Evolutionary conservation across 2,113 vertebrate species (phyloP).

Genomic region (Aptenodytes patagonicus): DNA sequence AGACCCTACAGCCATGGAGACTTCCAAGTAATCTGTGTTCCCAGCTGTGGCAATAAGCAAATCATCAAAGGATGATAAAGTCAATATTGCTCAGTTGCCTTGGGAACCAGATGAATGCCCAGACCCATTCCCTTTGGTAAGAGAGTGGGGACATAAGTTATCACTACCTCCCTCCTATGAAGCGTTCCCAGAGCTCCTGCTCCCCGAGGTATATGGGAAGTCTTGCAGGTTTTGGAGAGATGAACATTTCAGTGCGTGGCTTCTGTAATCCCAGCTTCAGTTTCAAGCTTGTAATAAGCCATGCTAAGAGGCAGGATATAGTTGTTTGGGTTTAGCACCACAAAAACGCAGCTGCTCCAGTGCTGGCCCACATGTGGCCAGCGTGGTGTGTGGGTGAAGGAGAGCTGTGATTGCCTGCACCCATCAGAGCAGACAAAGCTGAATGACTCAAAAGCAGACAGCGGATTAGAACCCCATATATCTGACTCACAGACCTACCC

Average conservation of each 20-base stretch:
- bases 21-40: conserved; percentile 28
- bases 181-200: not conserved
- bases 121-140: not conserved
- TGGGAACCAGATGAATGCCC: conserved; percentile 27
- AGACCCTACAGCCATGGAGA: not conserved
- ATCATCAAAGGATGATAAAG: conserved; percentile 24
- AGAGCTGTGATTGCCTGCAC: not conserved
- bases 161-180: not conserved
- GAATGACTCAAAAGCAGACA: not conserved
- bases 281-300: not conserved
- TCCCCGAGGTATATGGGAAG: not conserved
- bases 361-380: not conserved
- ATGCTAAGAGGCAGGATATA: not conserved
- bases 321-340: not conserved
- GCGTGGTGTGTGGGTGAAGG: not conserved
- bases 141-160: not conserved
- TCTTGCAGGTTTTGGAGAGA: not conserved
- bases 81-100: conserved; percentile 37
- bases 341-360: not conserved
- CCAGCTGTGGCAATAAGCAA: conserved; percentile 52
- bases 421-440: not conserved
- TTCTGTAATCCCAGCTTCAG: not conserved
- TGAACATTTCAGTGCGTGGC: not conserved
- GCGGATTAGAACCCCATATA: not conserved
- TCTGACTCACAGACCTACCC: not conserved